Evolutionary conservation across 1,140 invertebrate species (phyloP).

Genomic region (Caenorhabditis tropicalis): DNA sequence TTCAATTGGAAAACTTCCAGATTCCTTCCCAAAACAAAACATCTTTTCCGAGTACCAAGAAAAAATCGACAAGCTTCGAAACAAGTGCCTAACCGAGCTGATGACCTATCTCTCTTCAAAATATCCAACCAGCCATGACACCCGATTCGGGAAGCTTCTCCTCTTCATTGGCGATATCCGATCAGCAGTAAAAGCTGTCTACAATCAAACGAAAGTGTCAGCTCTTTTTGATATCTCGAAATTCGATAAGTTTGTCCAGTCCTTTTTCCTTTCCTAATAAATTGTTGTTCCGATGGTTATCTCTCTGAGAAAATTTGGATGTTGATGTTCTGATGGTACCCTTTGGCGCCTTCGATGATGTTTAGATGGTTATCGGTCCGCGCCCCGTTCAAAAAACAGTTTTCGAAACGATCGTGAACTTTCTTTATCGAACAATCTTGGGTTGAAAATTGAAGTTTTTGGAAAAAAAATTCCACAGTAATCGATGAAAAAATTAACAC

Average conservation of each 20-base stretch:
- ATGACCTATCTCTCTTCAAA: neutral
- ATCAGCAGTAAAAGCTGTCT: neutral
- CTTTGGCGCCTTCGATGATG: no score
- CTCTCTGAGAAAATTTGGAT: no score
- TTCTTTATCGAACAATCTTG: no score
- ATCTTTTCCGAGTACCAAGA: neutral
- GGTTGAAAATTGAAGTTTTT: no score
- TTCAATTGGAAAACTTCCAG: neutral
- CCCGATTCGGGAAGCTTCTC: neutral
- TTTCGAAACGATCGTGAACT: no score
- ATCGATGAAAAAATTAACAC: no score
- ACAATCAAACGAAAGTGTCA: constrained; percentile 3
- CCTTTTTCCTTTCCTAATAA: neutral
- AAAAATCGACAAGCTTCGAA: neutral
- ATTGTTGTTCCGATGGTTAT: no score
- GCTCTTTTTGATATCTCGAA: neutral
- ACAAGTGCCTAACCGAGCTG: neutral
- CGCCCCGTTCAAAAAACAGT: no score
- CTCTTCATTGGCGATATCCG: constrained; percentile 1
- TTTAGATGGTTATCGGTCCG: no score
- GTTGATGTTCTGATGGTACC: no score
- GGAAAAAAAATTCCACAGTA: no score
- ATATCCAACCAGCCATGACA: neutral
- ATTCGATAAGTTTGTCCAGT: constrained; percentile 6
- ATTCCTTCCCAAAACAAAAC: neutral